Evolutionary conservation across 1,140 invertebrate species (phyloP), one percentile per base, ranked within the genome.

Genomic region (Hydropsyche tenuis): DNA sequence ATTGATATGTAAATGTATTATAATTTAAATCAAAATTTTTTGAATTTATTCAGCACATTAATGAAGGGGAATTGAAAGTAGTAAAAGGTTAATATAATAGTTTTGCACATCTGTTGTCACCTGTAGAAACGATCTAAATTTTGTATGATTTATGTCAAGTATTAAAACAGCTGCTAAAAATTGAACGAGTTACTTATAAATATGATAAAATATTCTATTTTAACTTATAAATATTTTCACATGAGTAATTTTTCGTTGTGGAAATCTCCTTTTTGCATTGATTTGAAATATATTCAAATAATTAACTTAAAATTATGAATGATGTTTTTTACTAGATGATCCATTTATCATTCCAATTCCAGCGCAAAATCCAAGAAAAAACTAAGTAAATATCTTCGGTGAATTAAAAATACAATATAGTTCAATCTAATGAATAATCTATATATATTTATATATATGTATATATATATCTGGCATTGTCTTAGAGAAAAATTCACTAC

Each of bases 341-440:
- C 71, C 75, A 77, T 72, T 71, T 72, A 74, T 77, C 69, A 77
- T 77, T 77, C 75, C 75, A 77, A 64, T 68, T 72, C 68, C 73
- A 72, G 73, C 73, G 62, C 48, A 48, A 46, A 64, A 72, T 45
- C 42, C 42, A 62, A 69, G 30, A 70, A 60, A 48, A 25, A 70
- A 72, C 70, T 70, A 60, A 70, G 27, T 62, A 1, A 46, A 56
- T 16, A 22, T 20, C 23, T 60, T 62, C 53, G 46, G 27, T 62
- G 51, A 70, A 43, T 64, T 2, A 43, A 72, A 71, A 70, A 62
- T 53, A 56, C 16, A 68, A 68, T 46, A 68, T 46, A 75, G 62
- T 56, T 71, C 30, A 30, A 46, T 71, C 75, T 76, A 76, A 73
- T 12, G 25, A 60, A 51, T 45, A 76, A 56, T 72, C 63, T 77